phyloP scores from a whole-genome alignment of 2,888 invertebrate genomes.

The Acleris sparsana region DNA sequence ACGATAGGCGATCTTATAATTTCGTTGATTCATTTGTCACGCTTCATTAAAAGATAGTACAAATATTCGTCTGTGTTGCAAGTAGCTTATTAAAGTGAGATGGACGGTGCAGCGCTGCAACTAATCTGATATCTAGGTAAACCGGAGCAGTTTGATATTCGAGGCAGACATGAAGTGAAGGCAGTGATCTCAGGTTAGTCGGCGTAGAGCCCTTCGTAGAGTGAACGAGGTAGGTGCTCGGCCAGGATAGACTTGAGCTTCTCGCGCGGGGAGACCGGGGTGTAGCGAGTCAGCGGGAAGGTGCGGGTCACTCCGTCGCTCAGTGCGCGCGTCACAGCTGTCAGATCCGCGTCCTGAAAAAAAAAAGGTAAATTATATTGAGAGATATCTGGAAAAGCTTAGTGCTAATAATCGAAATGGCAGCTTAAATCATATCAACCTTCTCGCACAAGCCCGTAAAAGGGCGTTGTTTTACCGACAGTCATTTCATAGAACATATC shows the following conservation, averaged over 20 bases:
- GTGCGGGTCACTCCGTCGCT: constrained; percentile 91
- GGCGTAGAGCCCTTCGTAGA: constrained; percentile 90
- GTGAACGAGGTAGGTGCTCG: constrained; percentile 90
- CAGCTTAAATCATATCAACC: too few species aligned
- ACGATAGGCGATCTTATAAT: neutral
- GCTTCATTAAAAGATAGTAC: neutral
- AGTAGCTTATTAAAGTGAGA: neutral
- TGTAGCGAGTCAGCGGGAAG: constrained; percentile 92
- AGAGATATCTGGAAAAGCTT: too few species aligned
- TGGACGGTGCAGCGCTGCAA: neutral
- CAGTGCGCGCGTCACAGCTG: constrained; percentile 89
- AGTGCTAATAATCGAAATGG: too few species aligned
- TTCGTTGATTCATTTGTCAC: neutral
- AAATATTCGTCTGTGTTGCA: neutral
- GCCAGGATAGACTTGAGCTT: constrained; percentile 91
- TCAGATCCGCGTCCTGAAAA: constrained; percentile 88
- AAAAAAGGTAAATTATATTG: constrained; percentile 37
- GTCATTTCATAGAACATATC: too few species aligned
- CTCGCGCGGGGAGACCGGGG: constrained; percentile 90
- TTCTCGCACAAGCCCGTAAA: too few species aligned
- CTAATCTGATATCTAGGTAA: neutral
- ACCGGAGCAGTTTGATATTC: neutral
- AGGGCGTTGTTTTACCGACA: too few species aligned
- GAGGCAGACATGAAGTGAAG: neutral
- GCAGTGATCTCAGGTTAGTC: constrained; percentile 55